Base-by-base conservation (phyloP, 2,113 vertebrate species). In the Hippocampus barbouri region DNA sequence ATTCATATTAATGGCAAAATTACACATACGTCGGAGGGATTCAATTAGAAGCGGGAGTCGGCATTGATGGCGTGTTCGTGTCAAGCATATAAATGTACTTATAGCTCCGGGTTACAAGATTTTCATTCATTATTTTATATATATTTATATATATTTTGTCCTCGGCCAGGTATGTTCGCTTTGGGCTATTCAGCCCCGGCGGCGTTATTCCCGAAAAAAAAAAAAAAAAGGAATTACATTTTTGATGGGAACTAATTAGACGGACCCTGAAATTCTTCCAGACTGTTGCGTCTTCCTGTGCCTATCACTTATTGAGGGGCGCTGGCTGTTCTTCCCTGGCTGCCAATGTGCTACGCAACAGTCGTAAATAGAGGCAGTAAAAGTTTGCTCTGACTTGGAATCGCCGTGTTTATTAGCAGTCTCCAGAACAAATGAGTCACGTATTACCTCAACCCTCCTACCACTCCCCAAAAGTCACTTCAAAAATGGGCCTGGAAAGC, bases 1-100 rank as follows among this genome's bases (percentile, higher is more conserved):
- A 91, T 91, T 90, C 88, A 93, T 92, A 93, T 93, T 93, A 92
- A 93, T 93, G 89, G 87, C 86, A 89, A 89, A 91, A 92, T 93
- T 93, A 92, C 90, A 93, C 91, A 91, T 92, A 92, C 88, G 90
- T 93, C 90, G 92, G 85, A 89, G 89, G 90, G 92, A 91, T 91
- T 92, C 87, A 92, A 93, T 93, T 93, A 93, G 89, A 91, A 92
- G 91, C 91, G 59, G 87, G 79, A 91, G 89, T 86, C 88, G 89
- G 90, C 90, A 89, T 89, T 87, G 89, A 92, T 91, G 91, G 90
- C 90, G 83, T 89, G 82, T 78, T 84, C 89, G 89, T 85, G 91
- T 92, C 92, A 92, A 89, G 90, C 90, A 92, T 93, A 93, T 92
- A 91, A 92, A 93, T 93, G 90, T 90, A 83, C 89, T 90, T 77